phyloP scores from a whole-genome alignment of 2,113 vertebrate species.

The Phaethornis superciliosus region DNA sequence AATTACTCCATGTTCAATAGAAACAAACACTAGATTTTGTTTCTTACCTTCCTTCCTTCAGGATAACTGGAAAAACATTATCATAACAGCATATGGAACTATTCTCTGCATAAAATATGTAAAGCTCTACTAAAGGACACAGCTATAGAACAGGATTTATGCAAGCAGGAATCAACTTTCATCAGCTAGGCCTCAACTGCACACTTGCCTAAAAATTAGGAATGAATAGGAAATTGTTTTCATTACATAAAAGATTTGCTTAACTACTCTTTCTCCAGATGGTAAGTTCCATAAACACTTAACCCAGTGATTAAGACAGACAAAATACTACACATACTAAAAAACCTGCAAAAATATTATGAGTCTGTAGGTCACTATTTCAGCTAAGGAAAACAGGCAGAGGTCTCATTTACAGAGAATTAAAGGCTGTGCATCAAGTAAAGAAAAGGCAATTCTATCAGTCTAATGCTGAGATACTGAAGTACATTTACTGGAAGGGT shows the following conservation, averaged over 20 bases:
- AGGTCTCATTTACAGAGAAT: neutral
- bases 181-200: neutral
- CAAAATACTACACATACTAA: neutral
- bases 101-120: neutral
- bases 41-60: neutral
- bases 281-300: neutral
- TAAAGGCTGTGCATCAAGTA: fast-evolving
- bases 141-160: neutral
- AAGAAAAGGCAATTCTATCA: neutral
- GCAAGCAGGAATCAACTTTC: neutral
- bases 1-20: neutral
- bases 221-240: neutral
- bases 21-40: neutral
- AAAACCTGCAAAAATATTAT: neutral
- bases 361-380: neutral
- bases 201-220: neutral
- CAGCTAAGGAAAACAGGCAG: neutral
- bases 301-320: neutral
- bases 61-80: neutral
- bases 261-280: neutral
- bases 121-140: neutral
- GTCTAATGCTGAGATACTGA: neutral
- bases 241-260: neutral
- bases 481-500: neutral
- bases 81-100: neutral